Conservation (phyloP, 92 coral and sea anemone species). For the Pocillopora grandis region DNA sequence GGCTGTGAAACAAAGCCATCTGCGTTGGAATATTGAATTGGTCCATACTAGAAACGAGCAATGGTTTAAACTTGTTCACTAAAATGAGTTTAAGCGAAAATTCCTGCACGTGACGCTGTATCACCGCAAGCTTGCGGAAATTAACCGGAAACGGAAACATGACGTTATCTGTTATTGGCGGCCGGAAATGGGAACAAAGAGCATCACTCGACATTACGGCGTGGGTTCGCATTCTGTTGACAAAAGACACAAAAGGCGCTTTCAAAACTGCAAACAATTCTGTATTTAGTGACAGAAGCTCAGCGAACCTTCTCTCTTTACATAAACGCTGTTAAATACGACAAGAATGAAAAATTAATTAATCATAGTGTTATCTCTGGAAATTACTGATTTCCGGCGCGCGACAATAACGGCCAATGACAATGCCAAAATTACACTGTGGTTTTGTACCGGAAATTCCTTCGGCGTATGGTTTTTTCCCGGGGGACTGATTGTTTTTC, state of each 20-base stretch:
- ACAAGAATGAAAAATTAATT: constrained; percentile 21
- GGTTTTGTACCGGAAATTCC: constrained; percentile 46
- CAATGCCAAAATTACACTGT: constrained; percentile 24
- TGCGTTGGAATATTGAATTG: not conserved
- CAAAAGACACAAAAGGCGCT: constrained; percentile 42
- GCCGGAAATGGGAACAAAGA: constrained; percentile 71
- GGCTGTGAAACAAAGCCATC: not conserved
- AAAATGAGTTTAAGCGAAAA: not conserved
- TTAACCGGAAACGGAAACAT: constrained; percentile 51
- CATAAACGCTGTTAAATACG: constrained; percentile 7
- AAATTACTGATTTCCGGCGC: constrained; percentile 48
- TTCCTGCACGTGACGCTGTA: constrained; percentile 39
- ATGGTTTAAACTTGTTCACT: not conserved
- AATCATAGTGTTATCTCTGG: constrained; percentile 38
- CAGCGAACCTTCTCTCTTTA: not conserved
- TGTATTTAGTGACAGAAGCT: constrained; percentile 1
- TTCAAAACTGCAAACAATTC: constrained; percentile 41
- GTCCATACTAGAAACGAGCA: not conserved
- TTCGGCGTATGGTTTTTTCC: constrained; percentile 34
- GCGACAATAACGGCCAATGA: constrained; percentile 20
- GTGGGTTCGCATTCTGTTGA: constrained; percentile 39
- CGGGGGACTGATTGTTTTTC: constrained; percentile 11
- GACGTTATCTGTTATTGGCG: constrained; percentile 62
- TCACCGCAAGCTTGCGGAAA: constrained; percentile 47
- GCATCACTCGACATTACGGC: constrained; percentile 50